A percentile compares a stretch with the other conserved stretches of the same genome.
phyloP scores from a whole-genome alignment of 2,797 vertebrate genomes.

The Alfaro cultratus region DNA sequence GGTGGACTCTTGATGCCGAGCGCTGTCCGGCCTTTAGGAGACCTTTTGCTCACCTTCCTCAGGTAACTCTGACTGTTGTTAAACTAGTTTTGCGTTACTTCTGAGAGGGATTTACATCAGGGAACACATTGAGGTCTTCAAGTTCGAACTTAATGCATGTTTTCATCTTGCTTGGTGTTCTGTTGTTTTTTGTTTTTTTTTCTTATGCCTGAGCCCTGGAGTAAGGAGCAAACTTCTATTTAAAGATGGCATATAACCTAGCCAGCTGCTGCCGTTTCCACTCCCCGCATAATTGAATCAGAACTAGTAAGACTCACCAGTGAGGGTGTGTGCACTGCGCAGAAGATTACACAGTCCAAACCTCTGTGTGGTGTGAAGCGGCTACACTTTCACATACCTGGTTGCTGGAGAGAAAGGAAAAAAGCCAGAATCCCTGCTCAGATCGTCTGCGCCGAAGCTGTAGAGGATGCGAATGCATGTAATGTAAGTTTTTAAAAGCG shows the following conservation, averaged over 20 bases:
- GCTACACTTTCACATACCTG: constrained; percentile 54
- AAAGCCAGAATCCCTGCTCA: constrained; percentile 14
- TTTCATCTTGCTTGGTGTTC: constrained; percentile 25
- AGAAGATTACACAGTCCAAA: constrained; percentile 60
- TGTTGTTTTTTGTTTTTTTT: constrained; percentile 51
- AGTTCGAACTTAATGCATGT: constrained; percentile 43
- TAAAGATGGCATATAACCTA: constrained; percentile 72
- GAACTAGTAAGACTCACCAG: constrained; percentile 53
- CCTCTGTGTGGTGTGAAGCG: constrained; percentile 37
- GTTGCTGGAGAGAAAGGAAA: constrained; percentile 30
- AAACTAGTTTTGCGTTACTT: not conserved
- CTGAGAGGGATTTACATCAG: not conserved
- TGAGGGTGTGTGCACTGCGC: constrained; percentile 56
- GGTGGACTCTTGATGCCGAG: constrained; percentile 14
- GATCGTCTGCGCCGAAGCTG: constrained; percentile 4
- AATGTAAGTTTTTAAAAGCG: constrained; percentile 18
- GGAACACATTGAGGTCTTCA: not conserved
- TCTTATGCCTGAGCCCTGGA: constrained; percentile 46
- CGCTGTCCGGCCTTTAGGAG: constrained; percentile 58
- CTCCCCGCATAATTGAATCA: constrained; percentile 71
- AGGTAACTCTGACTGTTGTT: constrained; percentile 1
- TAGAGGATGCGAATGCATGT: constrained; percentile 30
- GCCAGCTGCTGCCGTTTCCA: constrained; percentile 73
- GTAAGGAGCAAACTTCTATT: constrained; percentile 70
- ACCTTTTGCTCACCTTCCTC: constrained; percentile 30